Conservation (phyloP, 2,888 invertebrate genomes). For the Gryllus longicercus region DNA sequence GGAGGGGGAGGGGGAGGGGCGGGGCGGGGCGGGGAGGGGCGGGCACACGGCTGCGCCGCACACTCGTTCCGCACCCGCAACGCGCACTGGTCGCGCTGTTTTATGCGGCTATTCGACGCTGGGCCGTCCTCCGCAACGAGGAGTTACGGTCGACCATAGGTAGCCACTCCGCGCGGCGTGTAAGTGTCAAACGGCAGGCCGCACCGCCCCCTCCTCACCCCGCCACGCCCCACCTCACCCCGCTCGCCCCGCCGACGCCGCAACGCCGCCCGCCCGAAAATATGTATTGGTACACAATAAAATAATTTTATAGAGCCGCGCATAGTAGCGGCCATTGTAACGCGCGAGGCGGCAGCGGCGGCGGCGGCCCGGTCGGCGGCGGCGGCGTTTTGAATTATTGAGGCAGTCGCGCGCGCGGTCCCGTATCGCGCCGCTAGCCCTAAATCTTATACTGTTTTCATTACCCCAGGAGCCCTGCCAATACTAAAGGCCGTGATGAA, state of each 20-base stretch:
- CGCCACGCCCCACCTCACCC: too few relatives aligned
- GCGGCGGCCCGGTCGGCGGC: not conserved
- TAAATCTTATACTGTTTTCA: conserved; percentile 17
- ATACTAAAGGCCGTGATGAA: conserved; percentile 10
- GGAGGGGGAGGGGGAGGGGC: too few relatives aligned
- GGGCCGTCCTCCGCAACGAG: not conserved
- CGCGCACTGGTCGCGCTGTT: not conserved
- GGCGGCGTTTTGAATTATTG: not conserved
- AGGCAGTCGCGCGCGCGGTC: not conserved
- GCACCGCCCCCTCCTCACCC: too few relatives aligned
- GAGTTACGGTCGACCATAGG: conserved; percentile 17
- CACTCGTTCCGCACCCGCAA: too few relatives aligned
- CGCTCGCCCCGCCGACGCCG: not conserved
- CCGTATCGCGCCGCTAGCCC: not conserved
- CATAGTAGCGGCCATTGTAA: not conserved
- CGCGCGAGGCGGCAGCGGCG: not conserved
- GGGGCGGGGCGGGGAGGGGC: too few relatives aligned
- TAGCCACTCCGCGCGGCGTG: not conserved
- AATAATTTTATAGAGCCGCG: not conserved
- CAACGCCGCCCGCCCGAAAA: not conserved
- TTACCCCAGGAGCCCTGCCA: conserved; percentile 1
- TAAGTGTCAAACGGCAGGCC: not conserved
- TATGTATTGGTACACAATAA: conserved; percentile 3
- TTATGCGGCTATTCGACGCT: not conserved
- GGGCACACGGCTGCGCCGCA: too few relatives aligned